Conservation (phyloP, 2,797 vertebrate species). For the Acanthiza pusilla region DNA sequence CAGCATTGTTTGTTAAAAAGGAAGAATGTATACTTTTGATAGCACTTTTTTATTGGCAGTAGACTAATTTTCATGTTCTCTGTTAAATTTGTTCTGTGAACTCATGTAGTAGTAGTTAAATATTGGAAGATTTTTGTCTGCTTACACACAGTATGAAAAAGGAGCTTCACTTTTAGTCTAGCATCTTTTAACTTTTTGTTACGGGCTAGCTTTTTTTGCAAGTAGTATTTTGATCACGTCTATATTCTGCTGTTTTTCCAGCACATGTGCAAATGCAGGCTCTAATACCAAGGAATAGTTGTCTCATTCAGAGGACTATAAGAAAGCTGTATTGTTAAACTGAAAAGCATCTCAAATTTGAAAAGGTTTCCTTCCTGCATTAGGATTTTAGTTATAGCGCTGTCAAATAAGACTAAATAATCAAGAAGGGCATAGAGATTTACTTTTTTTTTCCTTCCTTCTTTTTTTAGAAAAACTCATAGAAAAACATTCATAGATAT, state of each 20-base stretch:
- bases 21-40: not conserved
- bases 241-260: not conserved
- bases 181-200: not conserved
- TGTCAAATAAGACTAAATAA: not conserved
- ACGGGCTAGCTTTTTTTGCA: not conserved
- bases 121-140: not conserved
- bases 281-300: not conserved
- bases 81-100: not conserved
- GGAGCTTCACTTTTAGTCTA: not conserved
- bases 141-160: not conserved
- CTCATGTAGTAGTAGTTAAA: not conserved
- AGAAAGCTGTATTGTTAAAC: not conserved
- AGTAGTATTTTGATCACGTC: not conserved
- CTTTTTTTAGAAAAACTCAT: not conserved
- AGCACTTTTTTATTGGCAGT: not conserved
- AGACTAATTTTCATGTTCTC: not conserved
- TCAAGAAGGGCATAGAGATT: not conserved
- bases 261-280: not conserved
- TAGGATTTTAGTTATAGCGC: not conserved
- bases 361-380: not conserved
- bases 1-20: not conserved
- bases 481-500: not conserved
- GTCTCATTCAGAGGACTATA: not conserved
- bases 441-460: too few relatives aligned
- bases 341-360: not conserved